A percentile compares a stretch with the other conserved stretches of the same genome.
Evolutionary conservation across 2,113 vertebrate species (phyloP).

Genomic region (Oostethus manadensis): DNA sequence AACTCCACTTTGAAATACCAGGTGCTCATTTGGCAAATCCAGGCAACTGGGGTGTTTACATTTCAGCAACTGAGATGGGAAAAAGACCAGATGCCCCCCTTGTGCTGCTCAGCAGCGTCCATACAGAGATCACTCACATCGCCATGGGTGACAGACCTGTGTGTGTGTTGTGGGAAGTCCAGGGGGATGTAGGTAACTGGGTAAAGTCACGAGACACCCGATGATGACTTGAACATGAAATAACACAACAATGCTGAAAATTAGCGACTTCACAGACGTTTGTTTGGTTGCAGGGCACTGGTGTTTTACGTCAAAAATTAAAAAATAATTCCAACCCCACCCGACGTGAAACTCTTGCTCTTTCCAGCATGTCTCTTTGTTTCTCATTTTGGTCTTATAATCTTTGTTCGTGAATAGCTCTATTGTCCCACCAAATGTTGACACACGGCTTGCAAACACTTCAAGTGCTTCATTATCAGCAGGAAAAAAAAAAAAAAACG

Average conservation of each 20-base stretch:
- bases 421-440: slow-evolving; percentile 42
- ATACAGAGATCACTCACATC: slow-evolving; percentile 63
- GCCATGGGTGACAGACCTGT: slow-evolving; percentile 56
- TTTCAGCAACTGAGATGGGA: slow-evolving; percentile 68
- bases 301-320: slow-evolving; percentile 13
- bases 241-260: slow-evolving; percentile 45
- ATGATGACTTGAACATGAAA: slow-evolving; percentile 45
- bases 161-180: slow-evolving; percentile 25
- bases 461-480: slow-evolving; percentile 51
- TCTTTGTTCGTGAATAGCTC: slow-evolving; percentile 25
- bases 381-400: slow-evolving; percentile 11
- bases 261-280: slow-evolving; percentile 18
- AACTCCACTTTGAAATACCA: slow-evolving; percentile 72
- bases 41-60: slow-evolving; percentile 69
- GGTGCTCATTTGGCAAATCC: slow-evolving; percentile 70
- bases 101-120: slow-evolving; percentile 54
- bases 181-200: slow-evolving; percentile 21
- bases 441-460: slow-evolving; percentile 43
- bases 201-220: slow-evolving; percentile 59
- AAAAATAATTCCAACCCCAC: not conserved
- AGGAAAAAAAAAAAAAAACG: slow-evolving; percentile 38
- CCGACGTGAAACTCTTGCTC: not conserved
- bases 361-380: slow-evolving; percentile 3
- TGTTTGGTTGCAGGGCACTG: slow-evolving; percentile 31
- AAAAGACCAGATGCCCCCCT: slow-evolving; percentile 67